Conservation (phyloP, 2,113 vertebrate genomes). For the Periophthalmus modestus region DNA sequence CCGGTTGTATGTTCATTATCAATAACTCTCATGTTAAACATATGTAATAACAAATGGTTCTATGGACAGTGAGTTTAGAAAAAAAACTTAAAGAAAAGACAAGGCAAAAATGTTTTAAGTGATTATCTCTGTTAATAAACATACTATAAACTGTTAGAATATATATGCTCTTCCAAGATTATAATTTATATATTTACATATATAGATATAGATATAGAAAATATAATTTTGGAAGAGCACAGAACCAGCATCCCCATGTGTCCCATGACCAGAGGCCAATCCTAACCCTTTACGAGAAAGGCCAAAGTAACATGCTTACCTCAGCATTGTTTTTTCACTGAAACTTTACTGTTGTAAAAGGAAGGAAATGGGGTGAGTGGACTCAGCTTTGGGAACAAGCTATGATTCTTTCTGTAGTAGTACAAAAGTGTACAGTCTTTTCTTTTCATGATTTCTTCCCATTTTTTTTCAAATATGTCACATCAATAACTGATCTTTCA, state of each 20-base stretch:
- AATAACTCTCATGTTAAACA: not conserved
- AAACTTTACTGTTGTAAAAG: constrained; percentile 60
- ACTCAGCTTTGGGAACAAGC: constrained; percentile 16
- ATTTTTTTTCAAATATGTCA: not conserved
- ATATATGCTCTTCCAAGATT: no score
- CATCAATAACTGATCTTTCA: not conserved
- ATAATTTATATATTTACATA: no score
- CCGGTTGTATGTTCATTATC: not conserved
- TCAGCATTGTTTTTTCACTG: constrained; percentile 69
- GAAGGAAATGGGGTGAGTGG: constrained; percentile 66
- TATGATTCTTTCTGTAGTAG: constrained; percentile 23
- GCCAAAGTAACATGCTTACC: constrained; percentile 60
- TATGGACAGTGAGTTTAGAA: not conserved
- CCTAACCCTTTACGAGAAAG: constrained; percentile 62
- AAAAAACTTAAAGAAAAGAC: no score
- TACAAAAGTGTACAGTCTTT: not conserved
- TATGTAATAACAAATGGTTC: not conserved
- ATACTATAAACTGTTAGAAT: not conserved
- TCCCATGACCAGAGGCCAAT: constrained; percentile 59
- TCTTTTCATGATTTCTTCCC: not conserved
- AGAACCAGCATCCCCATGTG: constrained; percentile 20
- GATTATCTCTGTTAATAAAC: no score
- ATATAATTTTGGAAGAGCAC: constrained; percentile 23
- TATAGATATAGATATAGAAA: no score
- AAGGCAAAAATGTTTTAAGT: no score